Percentiles rank a stretch among this genome's conserved stretches.
Evolutionary conservation across 2,113 vertebrate genomes (phyloP).

Genomic region (Chaenogobius annularis): DNA sequence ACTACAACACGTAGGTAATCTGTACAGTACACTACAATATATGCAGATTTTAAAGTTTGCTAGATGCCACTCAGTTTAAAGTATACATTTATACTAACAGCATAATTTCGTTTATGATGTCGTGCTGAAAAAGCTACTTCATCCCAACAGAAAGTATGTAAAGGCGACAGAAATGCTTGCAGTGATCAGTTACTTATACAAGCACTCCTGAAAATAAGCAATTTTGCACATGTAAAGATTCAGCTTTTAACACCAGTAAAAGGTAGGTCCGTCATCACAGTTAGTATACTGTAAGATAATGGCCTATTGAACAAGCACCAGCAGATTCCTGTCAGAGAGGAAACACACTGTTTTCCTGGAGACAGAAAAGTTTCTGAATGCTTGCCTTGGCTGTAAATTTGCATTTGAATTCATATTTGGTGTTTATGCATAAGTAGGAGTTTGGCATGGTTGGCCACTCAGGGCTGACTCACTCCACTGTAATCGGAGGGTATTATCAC

Average conservation of each 20-base stretch:
- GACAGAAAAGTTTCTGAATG: slow-evolving; percentile 38
- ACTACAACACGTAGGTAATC: too few species aligned
- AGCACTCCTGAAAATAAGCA: neutral
- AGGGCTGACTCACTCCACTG: slow-evolving; percentile 46
- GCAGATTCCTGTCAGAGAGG: neutral
- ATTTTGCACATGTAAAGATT: neutral
- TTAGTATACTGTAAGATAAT: neutral
- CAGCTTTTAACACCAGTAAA: neutral
- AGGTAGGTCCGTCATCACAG: neutral
- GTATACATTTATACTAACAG: too few species aligned
- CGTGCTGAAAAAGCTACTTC: neutral
- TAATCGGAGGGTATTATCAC: slow-evolving; percentile 51
- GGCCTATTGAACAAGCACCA: slow-evolving; percentile 3
- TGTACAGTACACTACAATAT: too few species aligned
- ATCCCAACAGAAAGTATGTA: neutral
- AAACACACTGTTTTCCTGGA: slow-evolving; percentile 13
- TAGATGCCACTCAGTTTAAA: too few species aligned
- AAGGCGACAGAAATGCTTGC: neutral
- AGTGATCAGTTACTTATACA: slow-evolving; percentile 1
- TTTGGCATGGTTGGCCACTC: slow-evolving; percentile 25
- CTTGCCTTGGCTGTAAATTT: slow-evolving; percentile 40
- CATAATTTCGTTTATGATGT: too few species aligned
- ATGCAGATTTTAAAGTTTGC: too few species aligned
- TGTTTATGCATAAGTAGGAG: slow-evolving; percentile 47
- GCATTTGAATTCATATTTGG: slow-evolving; percentile 40